Conservation (phyloP, 2,888 invertebrate genomes). For the Cantharis flavilabris region DNA sequence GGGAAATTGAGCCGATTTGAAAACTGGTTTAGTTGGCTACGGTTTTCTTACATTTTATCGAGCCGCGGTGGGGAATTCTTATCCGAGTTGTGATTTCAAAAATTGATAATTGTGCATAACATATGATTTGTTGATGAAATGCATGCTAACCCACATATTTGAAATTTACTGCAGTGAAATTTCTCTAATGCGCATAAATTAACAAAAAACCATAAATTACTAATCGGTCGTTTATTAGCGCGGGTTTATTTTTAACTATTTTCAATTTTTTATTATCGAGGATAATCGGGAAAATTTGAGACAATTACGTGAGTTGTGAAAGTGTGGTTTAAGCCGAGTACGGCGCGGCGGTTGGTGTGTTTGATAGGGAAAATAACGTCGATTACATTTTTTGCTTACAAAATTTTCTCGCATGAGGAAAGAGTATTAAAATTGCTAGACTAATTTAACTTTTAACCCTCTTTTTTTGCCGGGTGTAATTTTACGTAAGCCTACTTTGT, state of each 20-base stretch:
- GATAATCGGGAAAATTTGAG: neutral
- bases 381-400: constrained; percentile 16
- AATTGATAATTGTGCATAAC: neutral
- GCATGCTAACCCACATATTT: neutral
- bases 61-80: neutral
- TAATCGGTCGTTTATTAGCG: neutral
- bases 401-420: constrained; percentile 24
- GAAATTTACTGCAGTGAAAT: neutral
- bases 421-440: constrained; percentile 14
- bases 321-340: constrained; percentile 6
- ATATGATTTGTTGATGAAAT: neutral
- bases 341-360: constrained; percentile 3
- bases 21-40: neutral
- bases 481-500: constrained; percentile 3
- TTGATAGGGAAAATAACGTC: constrained; percentile 17
- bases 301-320: constrained; percentile 14
- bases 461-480: neutral
- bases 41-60: neutral
- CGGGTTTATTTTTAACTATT: neutral
- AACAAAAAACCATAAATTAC: neutral
- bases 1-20: neutral
- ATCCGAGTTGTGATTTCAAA: neutral
- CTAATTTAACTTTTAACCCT: neutral
- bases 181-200: neutral
- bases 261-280: neutral